Conservation (phyloP, 2,888 invertebrate species). For the Aspidiotus destructor region DNA sequence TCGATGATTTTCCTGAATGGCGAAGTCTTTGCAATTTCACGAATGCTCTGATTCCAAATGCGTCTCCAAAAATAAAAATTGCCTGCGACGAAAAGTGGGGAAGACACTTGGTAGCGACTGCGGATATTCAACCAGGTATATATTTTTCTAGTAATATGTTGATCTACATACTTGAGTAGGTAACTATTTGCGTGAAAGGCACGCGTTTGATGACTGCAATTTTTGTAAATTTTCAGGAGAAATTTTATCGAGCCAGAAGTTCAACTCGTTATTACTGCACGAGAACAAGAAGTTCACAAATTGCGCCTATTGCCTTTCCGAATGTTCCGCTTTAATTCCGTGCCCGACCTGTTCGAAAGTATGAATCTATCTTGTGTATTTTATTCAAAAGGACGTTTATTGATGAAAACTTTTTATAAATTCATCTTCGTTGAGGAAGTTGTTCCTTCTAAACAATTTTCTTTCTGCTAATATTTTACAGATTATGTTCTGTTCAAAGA, state of each 20-base stretch:
- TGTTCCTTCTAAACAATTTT: neutral
- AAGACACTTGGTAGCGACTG: constrained; percentile 58
- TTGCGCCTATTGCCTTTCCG: constrained; percentile 60
- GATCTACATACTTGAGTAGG: too few relatives aligned
- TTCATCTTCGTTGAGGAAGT: too few relatives aligned
- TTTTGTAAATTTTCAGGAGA: constrained; percentile 46
- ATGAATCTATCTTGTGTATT: constrained; percentile 30
- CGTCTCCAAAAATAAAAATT: constrained; percentile 54
- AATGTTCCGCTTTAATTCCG: constrained; percentile 52
- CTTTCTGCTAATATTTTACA: constrained; percentile 37
- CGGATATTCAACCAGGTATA: constrained; percentile 55
- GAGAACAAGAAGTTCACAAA: constrained; percentile 49
- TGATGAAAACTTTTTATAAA: neutral
- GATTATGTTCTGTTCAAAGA: constrained; percentile 56
- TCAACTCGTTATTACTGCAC: constrained; percentile 55
- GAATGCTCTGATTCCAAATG: constrained; percentile 47
- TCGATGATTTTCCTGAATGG: too few relatives aligned
- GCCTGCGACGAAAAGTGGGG: constrained; percentile 51
- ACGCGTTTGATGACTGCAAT: too few relatives aligned
- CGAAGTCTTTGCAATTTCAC: neutral
- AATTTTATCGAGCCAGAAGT: constrained; percentile 63
- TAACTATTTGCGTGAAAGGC: too few relatives aligned
- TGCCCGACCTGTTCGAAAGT: constrained; percentile 52
- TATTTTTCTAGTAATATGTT: too few relatives aligned
- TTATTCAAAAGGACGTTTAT: neutral